Base-by-base conservation (phyloP, 2,113 vertebrate genomes). In the Ornithorhynchus anatinus region DNA sequence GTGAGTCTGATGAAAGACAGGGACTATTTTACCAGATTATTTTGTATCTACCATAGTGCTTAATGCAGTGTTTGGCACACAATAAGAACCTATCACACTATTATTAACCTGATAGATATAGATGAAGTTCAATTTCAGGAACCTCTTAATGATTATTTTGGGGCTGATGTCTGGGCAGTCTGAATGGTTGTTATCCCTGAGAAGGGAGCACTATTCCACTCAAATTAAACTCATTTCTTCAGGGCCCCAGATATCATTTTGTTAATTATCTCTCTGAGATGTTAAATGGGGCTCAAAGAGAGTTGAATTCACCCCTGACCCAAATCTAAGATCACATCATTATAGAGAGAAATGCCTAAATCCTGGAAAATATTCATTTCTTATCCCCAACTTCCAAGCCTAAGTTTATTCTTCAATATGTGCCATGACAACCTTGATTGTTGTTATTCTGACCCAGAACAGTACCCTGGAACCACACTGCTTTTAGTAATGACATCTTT, bases 351-450 rank as follows among this genome's bases (percentile, higher is more conserved):
- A n/a, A 51, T 25, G 9, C 29, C 48, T 43, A 22, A 23, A 36
- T 48, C 31, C 70, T 63, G 27, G 52, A 59, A 64, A 71, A 53
- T 7, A 29, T 32, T 69, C 56, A 62, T 51, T 45, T 76, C 75
- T 67, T 80, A 51, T 22, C 75, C 29, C 1, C 44, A 76, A 40
- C 74, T 75, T 78, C 74, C 75, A 83, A 75, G 58, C 74, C 77
- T 84, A 77, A 79, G 60, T 68, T 15, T 76, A 63, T 67, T 84
- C 80, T 83, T 72, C 70, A 76, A 67, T 69, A 81, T 61, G 43
- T 62, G 6, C 69, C 75, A 72, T 67, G 59, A n/a, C n/a, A n/a
- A n/a, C n/a, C n/a, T n/a, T n/a, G n/a, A n/a, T n/a, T n/a, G n/a
- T n/a, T n/a, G n/a, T n/a, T n/a, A n/a, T n/a, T n/a, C n/a, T n/a